These are phyloP conservation scores for Aldrovandia affinis DNA, from an alignment of 2,797 vertebrate genomes.

Conservation along the genomic window DNA sequence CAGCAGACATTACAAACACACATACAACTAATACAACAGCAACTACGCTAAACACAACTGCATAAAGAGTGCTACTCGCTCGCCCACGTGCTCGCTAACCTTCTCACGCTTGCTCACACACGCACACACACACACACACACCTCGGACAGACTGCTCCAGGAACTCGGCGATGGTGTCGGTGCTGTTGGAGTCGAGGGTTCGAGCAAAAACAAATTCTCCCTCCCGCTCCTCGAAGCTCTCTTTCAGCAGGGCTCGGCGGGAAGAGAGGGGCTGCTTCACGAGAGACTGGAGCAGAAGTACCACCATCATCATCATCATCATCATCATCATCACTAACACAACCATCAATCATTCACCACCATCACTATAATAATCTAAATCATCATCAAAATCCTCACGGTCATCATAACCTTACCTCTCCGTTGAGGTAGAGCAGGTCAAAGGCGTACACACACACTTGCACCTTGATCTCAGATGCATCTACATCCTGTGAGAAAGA, in stretches of 20 bases:
- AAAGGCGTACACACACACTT: conserved; percentile 91
- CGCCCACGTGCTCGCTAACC: no score
- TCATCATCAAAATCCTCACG: not conserved
- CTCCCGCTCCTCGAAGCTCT: conserved; percentile 84
- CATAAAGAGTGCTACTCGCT: no score
- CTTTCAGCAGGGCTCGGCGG: conserved; percentile 79
- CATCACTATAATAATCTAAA: conserved; percentile 25
- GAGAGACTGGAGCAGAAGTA: conserved; percentile 72
- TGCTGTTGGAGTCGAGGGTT: conserved; percentile 80
- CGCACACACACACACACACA: conserved; percentile 50
- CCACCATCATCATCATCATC: conserved; percentile 54
- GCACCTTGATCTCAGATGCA: conserved; percentile 86
- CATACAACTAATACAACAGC: not conserved
- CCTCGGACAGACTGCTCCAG: conserved; percentile 90
- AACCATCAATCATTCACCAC: conserved; percentile 57
- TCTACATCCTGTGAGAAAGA: conserved; percentile 80
- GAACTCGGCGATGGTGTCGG: conserved; percentile 86
- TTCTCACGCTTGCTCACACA: no score
- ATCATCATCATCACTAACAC: conserved; percentile 47
- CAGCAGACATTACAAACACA: conserved; percentile 28
- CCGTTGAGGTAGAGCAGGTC: conserved; percentile 91
- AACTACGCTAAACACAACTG: conserved; percentile 20
- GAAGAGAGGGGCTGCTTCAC: conserved; percentile 81
- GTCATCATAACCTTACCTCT: conserved; percentile 73
- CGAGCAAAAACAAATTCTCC: conserved; percentile 88